phyloP scores from a whole-genome alignment of 2,888 invertebrate genomes.

The Marronus borbonicus region DNA sequence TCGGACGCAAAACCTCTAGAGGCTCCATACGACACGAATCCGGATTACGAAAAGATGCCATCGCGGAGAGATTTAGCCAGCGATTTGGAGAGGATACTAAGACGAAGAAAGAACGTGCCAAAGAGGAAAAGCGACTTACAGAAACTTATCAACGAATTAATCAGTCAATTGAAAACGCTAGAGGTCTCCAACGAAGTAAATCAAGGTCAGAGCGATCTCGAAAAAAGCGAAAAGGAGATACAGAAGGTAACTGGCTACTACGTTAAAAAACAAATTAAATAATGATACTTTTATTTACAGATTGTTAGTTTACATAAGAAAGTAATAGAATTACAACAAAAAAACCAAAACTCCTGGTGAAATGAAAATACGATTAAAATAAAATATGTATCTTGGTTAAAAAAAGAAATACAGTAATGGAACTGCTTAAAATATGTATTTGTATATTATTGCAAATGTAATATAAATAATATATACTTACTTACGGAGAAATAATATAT shows the following conservation, averaged over 20 bases:
- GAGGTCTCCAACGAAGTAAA: slow-evolving; percentile 62
- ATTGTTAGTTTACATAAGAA: slow-evolving; percentile 40
- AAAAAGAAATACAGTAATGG: slow-evolving; percentile 5
- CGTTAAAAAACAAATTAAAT: slow-evolving; percentile 4
- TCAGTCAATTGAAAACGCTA: slow-evolving; percentile 66
- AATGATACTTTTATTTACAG: slow-evolving; percentile 1
- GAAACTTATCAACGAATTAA: slow-evolving; percentile 67
- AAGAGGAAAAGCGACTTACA: slow-evolving; percentile 69
- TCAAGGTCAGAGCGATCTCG: slow-evolving; percentile 71
- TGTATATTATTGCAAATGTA: background rate
- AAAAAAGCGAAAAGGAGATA: slow-evolving; percentile 73
- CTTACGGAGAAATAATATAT: no score
- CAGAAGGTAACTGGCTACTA: slow-evolving; percentile 71
- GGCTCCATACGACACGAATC: slow-evolving; percentile 74
- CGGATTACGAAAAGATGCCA: slow-evolving; percentile 73
- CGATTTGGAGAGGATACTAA: slow-evolving; percentile 60
- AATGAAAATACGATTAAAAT: background rate
- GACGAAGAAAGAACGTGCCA: slow-evolving; percentile 61
- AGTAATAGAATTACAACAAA: slow-evolving; percentile 38
- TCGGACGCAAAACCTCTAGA: slow-evolving; percentile 43
- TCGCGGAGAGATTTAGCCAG: slow-evolving; percentile 67
- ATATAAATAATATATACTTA: no score
- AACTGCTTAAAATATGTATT: background rate
- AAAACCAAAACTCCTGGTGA: slow-evolving; percentile 19
- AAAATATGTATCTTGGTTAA: background rate